Base-by-base conservation (phyloP, 2,113 vertebrate species). In the Raja brachyura region DNA sequence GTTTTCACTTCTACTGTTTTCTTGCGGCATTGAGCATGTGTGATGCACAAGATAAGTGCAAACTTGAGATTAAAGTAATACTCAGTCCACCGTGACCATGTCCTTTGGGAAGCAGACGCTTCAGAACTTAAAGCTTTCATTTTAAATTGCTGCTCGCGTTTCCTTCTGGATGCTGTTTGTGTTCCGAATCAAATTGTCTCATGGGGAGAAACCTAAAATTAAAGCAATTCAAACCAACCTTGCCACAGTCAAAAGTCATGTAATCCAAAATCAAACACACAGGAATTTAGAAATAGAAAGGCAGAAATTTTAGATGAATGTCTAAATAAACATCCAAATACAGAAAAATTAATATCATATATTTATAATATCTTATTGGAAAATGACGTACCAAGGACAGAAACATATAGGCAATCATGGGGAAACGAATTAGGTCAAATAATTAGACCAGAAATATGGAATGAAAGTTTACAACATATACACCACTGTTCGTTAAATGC, bases 171-270 rank as follows among this genome's bases (percentile, higher is more conserved):
- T 10, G 48, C 79, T 25, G 79, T 22, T 83, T 83, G 48, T 54
- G 48, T 83, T 56, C 48, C 3, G 79, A 83, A 56, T 83, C 48
- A 73, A 73, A 83, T 25, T 56, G 54, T 83, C 79, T 56, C 20
- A 0, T 16, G 18, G 31, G 8, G 48, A 11, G 66, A 86, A 14
- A 11, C 3, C 13, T 86, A 28, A 86, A 86, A 86, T 25, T 48
- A 83, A 78, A 77, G n/a, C 25, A 83, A 83, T 83, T 18, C 39
- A 79, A 48, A 31, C 6, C 77, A 79, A 79, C 77, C 79, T 83
- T 83, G 31, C 48, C 0, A 22, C 28, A 9, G 22, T 61, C 81
- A 4, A 9, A 83, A 25, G 81, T 28, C 48, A 39, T 13, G 18
- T 61, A 85, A 85, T 59, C 81, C 25, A 16, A n/a, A n/a, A n/a